A percentile compares a stretch with the other conserved stretches of the same genome.
Conservation (phyloP, 2,113 vertebrate genomes). For the Erinaceus europaeus region DNA sequence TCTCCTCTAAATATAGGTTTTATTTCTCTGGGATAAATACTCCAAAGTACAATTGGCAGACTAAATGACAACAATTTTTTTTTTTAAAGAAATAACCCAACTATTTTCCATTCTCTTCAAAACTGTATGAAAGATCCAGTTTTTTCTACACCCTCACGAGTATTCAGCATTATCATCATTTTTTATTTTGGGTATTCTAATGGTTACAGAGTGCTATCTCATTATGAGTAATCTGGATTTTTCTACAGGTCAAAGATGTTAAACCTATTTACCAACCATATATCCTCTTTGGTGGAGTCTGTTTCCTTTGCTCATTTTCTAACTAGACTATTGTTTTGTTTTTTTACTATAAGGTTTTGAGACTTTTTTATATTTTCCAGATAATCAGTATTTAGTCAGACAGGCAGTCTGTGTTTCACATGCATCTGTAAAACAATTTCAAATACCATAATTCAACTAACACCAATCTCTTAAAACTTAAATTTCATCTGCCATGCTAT, state of each 20-base stretch:
- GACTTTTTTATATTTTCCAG: constrained; percentile 3
- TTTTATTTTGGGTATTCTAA: constrained; percentile 31
- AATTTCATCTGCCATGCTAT: background rate
- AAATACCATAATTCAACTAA: constrained; percentile 19
- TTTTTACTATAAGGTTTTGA: background rate
- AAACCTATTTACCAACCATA: constrained; percentile 10
- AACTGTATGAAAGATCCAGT: background rate
- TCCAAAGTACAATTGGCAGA: background rate
- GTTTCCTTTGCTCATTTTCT: background rate
- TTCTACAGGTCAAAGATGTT: constrained; percentile 1
- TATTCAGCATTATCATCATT: constrained; percentile 10
- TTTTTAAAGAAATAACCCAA: background rate
- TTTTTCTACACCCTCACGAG: constrained; percentile 10
- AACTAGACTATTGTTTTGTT: background rate
- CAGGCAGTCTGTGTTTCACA: background rate
- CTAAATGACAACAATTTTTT: background rate
- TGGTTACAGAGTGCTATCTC: background rate
- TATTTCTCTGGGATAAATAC: constrained; percentile 18
- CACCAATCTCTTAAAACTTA: background rate
- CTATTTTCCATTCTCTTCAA: background rate
- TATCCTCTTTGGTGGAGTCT: background rate
- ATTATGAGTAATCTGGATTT: background rate
- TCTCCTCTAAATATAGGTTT: constrained; percentile 26
- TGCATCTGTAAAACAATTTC: background rate
- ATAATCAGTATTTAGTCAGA: constrained; percentile 13